Percentiles rank a stretch among this genome's conserved stretches.
These are phyloP conservation scores for Eulemur macaco DNA, from an alignment of 2,113 vertebrate species.

Conservation along the genomic window DNA sequence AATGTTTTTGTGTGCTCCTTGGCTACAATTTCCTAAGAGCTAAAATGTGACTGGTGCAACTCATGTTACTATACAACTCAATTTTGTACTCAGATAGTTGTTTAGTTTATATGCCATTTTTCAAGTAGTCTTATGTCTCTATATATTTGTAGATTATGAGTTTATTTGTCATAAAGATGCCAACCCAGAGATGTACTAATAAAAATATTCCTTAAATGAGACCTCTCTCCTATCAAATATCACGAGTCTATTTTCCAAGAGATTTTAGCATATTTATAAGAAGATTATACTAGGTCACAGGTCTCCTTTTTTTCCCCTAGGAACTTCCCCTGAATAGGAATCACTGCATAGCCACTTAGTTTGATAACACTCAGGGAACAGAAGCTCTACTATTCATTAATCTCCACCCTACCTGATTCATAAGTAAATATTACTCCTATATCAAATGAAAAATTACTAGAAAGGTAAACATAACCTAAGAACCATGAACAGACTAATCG, in stretches of 20 bases:
- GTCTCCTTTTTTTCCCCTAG: background rate
- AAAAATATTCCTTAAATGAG: background rate
- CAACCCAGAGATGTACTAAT: background rate
- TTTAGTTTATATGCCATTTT: background rate
- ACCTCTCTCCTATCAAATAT: background rate
- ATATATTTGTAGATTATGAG: background rate
- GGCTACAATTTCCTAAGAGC: background rate
- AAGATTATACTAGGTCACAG: background rate
- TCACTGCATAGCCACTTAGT: background rate
- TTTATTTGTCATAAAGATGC: background rate
- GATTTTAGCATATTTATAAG: background rate
- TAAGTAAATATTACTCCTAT: background rate
- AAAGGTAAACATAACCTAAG: background rate
- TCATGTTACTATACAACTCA: background rate
- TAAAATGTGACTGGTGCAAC: background rate
- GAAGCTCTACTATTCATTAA: background rate
- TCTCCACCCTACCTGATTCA: background rate
- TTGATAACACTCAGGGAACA: background rate
- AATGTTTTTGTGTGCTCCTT: background rate
- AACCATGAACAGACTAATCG: background rate
- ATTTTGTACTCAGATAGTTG: background rate
- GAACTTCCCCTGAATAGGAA: background rate
- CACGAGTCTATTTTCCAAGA: background rate
- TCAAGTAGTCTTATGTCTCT: background rate
- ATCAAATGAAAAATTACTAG: background rate